These are phyloP conservation scores for Penaeus chinensis DNA, from an alignment of 1,140 invertebrate species.

Conservation along the genomic window DNA sequence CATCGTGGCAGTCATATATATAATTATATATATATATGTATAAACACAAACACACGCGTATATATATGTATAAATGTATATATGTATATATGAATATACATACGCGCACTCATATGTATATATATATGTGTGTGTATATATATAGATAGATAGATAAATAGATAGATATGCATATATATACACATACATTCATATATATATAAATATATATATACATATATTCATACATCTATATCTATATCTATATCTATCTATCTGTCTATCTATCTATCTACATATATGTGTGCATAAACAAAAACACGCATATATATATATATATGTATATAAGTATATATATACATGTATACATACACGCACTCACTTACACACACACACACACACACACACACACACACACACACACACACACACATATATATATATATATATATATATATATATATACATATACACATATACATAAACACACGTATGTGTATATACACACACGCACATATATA, in stretches of 20 bases:
- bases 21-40: too few relatives aligned
- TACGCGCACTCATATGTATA: too few relatives aligned
- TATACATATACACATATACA: conserved; percentile 3
- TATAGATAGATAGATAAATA: too few relatives aligned
- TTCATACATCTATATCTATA: conserved; percentile 13
- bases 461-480: neutral
- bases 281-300: neutral
- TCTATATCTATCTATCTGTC: neutral
- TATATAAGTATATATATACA: neutral
- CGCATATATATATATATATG: neutral
- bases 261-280: conserved; percentile 1
- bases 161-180: too few relatives aligned
- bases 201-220: neutral
- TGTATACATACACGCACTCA: too few relatives aligned
- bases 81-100: too few relatives aligned
- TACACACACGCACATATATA: neutral
- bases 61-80: too few relatives aligned
- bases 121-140: too few relatives aligned
- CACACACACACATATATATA: neutral
- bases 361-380: neutral
- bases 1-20: too few relatives aligned
- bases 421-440: neutral
- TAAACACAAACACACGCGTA: too few relatives aligned
- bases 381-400: neutral
- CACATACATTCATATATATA: neutral